Conservation (phyloP, 2,113 vertebrate species). For the Hippocampus guttulatus region DNA sequence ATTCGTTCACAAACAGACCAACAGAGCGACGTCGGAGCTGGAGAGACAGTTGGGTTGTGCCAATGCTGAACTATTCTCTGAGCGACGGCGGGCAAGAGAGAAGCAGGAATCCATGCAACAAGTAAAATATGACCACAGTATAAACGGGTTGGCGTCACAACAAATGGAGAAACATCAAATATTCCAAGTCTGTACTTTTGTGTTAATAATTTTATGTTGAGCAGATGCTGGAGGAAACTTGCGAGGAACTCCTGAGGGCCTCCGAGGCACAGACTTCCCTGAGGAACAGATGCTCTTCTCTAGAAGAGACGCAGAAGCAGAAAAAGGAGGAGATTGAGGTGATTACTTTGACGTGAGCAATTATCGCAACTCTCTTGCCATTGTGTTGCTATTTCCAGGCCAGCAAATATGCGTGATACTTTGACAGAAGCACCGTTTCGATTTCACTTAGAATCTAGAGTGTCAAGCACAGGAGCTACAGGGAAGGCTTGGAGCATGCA, state of each 20-base stretch:
- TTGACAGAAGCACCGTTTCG: background rate
- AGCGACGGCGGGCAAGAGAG: conserved; percentile 63
- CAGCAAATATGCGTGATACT: background rate
- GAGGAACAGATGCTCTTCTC: conserved; percentile 51
- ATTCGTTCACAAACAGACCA: conserved; percentile 23
- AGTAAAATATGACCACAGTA: conserved; percentile 40
- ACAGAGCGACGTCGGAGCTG: conserved; percentile 49
- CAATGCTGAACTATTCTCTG: conserved; percentile 67
- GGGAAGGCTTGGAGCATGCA: conserved; percentile 43
- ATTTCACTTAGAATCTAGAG: conserved; percentile 27
- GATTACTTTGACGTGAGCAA: background rate
- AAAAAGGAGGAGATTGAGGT: conserved; percentile 58
- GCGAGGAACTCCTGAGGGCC: conserved; percentile 62
- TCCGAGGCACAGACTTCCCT: conserved; percentile 51
- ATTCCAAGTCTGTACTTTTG: background rate
- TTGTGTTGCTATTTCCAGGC: background rate
- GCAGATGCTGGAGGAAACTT: conserved; percentile 70
- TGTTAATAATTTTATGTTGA: conserved; percentile 5
- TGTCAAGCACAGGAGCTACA: conserved; percentile 36
- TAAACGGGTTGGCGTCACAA: background rate
- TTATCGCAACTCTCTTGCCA: background rate
- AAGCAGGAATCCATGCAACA: conserved; percentile 67
- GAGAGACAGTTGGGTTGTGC: conserved; percentile 65
- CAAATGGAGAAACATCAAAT: background rate
- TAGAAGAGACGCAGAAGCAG: conserved; percentile 61